Percentiles rank a stretch among this genome's conserved stretches.
These are phyloP conservation scores for Sebastes ruberrimus DNA, from an alignment of 2,797 vertebrate species.

Conservation along the genomic window DNA sequence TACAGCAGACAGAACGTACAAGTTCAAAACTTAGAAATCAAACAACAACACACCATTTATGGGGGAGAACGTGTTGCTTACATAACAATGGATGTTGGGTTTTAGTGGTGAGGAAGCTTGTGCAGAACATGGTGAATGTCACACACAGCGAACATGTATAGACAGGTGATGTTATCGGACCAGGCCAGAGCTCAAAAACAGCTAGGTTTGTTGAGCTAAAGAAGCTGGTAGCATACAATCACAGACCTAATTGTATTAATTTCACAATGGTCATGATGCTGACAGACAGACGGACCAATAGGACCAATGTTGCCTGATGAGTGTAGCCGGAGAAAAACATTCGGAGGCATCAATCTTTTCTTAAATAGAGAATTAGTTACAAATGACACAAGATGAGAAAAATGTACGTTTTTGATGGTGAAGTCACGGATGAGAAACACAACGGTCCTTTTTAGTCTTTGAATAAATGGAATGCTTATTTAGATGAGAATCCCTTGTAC, in stretches of 20 bases:
- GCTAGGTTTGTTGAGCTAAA: background rate
- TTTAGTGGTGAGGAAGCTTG: conserved; percentile 71
- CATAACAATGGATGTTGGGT: conserved; percentile 41
- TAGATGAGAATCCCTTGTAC: conserved; percentile 19
- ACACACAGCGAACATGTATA: conserved; percentile 40
- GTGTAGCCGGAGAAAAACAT: conserved; percentile 36
- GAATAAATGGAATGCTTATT: conserved; percentile 7
- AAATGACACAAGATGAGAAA: conserved; percentile 37
- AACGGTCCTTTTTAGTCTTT: background rate
- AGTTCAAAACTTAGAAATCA: conserved; percentile 1
- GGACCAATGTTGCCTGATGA: conserved; percentile 19
- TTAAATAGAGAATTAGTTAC: background rate
- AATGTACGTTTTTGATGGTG: conserved; percentile 22
- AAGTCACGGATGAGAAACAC: conserved; percentile 39
- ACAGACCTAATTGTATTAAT: conserved; percentile 3
- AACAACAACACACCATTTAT: background rate
- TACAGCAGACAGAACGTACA: background rate
- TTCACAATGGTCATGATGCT: background rate
- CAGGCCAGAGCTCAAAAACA: conserved; percentile 86
- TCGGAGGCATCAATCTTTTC: conserved; percentile 13
- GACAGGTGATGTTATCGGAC: conserved; percentile 73
- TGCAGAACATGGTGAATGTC: conserved; percentile 57
- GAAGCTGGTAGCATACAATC: background rate
- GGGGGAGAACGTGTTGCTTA: conserved; percentile 30
- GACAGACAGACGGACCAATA: conserved; percentile 18